Percentiles rank a stretch among this genome's conserved stretches.
Evolutionary conservation across 2,113 vertebrate species (phyloP).

Genomic region (Saccopteryx leptura): DNA sequence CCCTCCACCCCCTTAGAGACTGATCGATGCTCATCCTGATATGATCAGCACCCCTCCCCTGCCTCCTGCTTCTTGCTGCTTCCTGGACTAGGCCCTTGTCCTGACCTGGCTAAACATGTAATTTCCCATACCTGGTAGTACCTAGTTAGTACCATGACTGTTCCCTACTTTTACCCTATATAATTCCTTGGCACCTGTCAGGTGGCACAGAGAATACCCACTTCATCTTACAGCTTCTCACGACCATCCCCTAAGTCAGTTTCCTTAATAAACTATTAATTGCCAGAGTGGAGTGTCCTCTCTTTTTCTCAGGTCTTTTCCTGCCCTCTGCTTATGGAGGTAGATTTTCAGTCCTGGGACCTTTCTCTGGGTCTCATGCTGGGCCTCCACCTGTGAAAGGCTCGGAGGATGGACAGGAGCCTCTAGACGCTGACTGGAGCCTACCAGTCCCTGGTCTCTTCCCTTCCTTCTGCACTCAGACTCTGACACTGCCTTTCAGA

Average conservation of each 20-base stretch:
- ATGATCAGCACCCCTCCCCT: not conserved
- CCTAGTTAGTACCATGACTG: not conserved
- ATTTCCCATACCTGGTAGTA: not conserved
- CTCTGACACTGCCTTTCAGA: not conserved
- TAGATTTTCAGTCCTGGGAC: not conserved
- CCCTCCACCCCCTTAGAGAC: not conserved
- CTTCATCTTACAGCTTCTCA: not conserved
- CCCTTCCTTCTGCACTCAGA: not conserved
- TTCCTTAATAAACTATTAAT: not conserved
- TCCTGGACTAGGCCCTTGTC: not conserved
- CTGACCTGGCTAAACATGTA: not conserved
- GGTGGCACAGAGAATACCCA: not conserved
- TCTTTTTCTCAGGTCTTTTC: not conserved
- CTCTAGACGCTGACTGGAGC: not conserved
- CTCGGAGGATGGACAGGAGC: not conserved
- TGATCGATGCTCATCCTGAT: not conserved
- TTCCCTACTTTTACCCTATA: not conserved
- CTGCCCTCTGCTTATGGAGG: not conserved
- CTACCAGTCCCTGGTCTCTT: not conserved
- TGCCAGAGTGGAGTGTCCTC: not conserved
- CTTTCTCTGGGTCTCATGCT: not conserved
- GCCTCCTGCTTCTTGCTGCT: not conserved
- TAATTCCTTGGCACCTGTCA: not conserved
- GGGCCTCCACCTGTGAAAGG: not conserved
- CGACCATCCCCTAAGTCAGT: not conserved